Percentiles rank a stretch among this genome's conserved stretches.
phyloP scores from a whole-genome alignment of 2,888 invertebrate species.

The Calameuta idolon region DNA sequence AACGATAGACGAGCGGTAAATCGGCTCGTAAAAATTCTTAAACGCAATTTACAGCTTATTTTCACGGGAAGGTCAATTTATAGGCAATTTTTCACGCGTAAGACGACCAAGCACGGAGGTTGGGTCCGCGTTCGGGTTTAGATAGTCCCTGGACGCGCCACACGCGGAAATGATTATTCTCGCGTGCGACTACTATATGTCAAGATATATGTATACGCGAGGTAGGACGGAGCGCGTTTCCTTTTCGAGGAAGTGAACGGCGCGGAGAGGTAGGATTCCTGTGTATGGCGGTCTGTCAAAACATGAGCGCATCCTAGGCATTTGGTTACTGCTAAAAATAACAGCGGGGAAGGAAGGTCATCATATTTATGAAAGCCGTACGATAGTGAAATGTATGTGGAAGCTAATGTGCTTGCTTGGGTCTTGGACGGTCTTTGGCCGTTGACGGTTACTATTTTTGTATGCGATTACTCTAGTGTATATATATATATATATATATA shows the following conservation, averaged over 20 bases:
- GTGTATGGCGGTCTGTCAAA: neutral
- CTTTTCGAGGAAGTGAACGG: neutral
- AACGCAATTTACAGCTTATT: conserved; percentile 26
- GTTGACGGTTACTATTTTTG: neutral
- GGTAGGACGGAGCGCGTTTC: neutral
- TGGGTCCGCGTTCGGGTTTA: neutral
- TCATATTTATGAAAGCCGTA: neutral
- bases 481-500: neutral
- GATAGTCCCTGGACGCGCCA: neutral
- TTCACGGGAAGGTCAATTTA: conserved; percentile 26
- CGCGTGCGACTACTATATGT: neutral
- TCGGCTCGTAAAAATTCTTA: neutral
- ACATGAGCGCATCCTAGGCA: neutral
- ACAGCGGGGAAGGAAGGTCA: neutral
- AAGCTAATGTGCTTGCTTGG: neutral
- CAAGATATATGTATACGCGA: neutral
- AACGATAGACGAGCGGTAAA: neutral
- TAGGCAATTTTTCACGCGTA: conserved; percentile 28
- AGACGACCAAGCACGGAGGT: neutral
- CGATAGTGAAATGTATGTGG: neutral
- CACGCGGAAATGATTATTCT: neutral
- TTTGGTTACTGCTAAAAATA: neutral
- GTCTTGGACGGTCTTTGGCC: neutral
- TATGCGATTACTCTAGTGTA: neutral
- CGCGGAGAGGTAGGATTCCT: neutral